Conservation (phyloP, 2,113 vertebrate genomes). For the Ageneiosus marmoratus region DNA sequence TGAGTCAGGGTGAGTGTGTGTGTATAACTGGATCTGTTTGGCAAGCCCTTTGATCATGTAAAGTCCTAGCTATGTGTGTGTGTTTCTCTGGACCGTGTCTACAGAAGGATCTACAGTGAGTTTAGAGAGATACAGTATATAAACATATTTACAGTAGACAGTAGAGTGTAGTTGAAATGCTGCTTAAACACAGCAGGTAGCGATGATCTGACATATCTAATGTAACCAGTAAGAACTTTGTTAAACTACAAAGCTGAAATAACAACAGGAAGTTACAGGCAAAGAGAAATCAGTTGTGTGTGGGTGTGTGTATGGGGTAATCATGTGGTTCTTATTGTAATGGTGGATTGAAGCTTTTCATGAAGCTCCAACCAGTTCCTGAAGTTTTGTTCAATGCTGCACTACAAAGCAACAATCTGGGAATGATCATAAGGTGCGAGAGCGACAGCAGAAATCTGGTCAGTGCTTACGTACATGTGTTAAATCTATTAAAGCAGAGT, state of each 20-base stretch:
- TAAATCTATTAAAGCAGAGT: not conserved
- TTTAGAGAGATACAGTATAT: no score
- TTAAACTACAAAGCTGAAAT: not conserved
- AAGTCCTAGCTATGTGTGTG: not conserved
- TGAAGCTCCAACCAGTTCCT: not conserved
- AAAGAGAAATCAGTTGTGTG: not conserved
- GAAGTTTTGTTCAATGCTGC: not conserved
- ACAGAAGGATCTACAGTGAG: no score
- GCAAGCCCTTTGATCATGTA: not conserved
- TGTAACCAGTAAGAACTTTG: not conserved
- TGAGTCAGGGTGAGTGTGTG: not conserved
- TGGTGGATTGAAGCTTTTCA: not conserved
- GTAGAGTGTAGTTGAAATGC: no score
- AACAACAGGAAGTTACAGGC: not conserved
- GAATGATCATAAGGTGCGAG: no score
- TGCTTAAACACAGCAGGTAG: no score
- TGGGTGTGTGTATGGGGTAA: not conserved
- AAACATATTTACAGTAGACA: no score
- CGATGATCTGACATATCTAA: no score
- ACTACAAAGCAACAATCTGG: not conserved
- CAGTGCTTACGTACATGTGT: not conserved
- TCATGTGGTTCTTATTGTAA: not conserved
- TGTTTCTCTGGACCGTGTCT: no score
- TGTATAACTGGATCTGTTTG: slow-evolving; percentile 16
- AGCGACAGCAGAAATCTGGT: not conserved